A percentile compares a stretch with the other conserved stretches of the same genome.
phyloP scores from a whole-genome alignment of 2,797 vertebrate species.

The Synanceia verrucosa region DNA sequence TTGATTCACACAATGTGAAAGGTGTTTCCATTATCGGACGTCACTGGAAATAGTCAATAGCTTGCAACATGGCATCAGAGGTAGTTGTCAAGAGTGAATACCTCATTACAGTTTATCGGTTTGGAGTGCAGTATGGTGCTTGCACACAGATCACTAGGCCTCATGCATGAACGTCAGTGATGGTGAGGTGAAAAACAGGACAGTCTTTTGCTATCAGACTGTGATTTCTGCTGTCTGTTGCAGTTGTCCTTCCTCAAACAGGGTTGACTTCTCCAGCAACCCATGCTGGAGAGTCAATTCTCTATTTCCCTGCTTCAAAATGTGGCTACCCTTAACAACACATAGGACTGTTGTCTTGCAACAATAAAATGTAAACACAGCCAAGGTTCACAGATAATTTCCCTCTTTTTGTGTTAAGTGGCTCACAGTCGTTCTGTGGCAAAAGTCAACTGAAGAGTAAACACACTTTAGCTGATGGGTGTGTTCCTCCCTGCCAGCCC shows the following conservation, averaged over 20 bases:
- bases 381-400: background rate
- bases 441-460: slow-evolving; percentile 15
- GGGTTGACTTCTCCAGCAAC: slow-evolving; percentile 12
- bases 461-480: slow-evolving; percentile 45
- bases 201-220: background rate
- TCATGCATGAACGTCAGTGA: background rate
- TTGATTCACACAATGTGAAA: slow-evolving; percentile 45
- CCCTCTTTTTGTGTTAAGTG: background rate
- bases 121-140: background rate
- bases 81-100: background rate
- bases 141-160: background rate
- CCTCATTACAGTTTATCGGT: background rate
- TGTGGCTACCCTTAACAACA: background rate
- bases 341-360: background rate
- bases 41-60: slow-evolving; percentile 37
- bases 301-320: background rate
- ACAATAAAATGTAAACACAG: background rate
- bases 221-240: slow-evolving; percentile 12
- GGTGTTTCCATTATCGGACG: slow-evolving; percentile 56
- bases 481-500: slow-evolving; percentile 42
- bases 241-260: slow-evolving; percentile 23
- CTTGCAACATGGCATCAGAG: slow-evolving; percentile 20
- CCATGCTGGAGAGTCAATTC: slow-evolving; percentile 9
- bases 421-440: background rate
- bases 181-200: background rate